These are phyloP conservation scores for Cavia porcellus DNA, from an alignment of 2,113 vertebrate species.

Conservation along the genomic window DNA sequence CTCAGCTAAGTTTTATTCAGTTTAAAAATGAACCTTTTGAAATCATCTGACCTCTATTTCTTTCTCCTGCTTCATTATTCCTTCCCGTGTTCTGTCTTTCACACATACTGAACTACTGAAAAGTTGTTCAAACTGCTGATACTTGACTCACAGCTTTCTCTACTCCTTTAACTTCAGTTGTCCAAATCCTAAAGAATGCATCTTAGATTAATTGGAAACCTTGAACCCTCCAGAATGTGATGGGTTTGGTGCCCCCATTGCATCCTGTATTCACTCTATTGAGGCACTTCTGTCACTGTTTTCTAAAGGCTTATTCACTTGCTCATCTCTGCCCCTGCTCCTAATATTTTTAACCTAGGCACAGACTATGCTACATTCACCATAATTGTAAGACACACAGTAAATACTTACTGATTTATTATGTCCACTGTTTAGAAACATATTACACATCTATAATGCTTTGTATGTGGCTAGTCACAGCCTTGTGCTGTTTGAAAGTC, in stretches of 20 bases:
- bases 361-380: background rate
- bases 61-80: background rate
- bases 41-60: background rate
- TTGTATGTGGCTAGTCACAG: slow-evolving; percentile 1
- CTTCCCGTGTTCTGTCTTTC: background rate
- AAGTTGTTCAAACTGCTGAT: slow-evolving; percentile 50
- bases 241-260: background rate
- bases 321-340: background rate
- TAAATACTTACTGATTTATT: slow-evolving; percentile 11
- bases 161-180: background rate
- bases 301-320: slow-evolving; percentile 19
- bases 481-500: background rate
- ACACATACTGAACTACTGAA: background rate
- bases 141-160: slow-evolving; percentile 14
- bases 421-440: slow-evolving; percentile 27
- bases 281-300: background rate
- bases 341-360: background rate
- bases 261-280: background rate
- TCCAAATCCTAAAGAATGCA: slow-evolving; percentile 35
- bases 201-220: slow-evolving; percentile 23
- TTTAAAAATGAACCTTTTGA: background rate
- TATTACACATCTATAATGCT: slow-evolving; percentile 34
- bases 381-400: background rate
- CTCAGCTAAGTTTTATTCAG: background rate
- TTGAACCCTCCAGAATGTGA: background rate